Conservation (phyloP, 1,140 invertebrate genomes). For the Halotydeus destructor region DNA sequence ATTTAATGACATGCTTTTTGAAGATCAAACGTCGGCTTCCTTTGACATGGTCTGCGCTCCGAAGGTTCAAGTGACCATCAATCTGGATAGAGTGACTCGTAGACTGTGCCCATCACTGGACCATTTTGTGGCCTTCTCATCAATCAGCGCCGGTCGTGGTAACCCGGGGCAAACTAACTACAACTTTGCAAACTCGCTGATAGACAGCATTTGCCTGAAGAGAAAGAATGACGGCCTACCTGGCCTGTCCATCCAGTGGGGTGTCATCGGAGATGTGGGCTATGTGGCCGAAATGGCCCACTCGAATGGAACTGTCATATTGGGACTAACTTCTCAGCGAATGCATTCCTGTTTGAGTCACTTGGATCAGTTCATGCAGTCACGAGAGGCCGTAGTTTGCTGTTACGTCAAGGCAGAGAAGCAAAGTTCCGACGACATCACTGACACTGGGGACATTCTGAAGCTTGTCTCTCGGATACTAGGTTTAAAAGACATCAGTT, state of each 20-base stretch:
- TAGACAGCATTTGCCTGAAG: constrained; percentile 53
- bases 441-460: constrained; percentile 8
- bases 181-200: constrained; percentile 77
- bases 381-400: constrained; percentile 7
- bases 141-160: constrained; percentile 74
- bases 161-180: constrained; percentile 88
- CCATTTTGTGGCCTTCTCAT: constrained; percentile 87
- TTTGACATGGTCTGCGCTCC: constrained; percentile 41
- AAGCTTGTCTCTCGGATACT: constrained; percentile 22
- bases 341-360: constrained; percentile 64
- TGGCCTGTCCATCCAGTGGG: constrained; percentile 78
- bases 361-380: constrained; percentile 47
- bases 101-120: constrained; percentile 50
- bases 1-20: constrained; percentile 60
- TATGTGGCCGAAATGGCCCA: constrained; percentile 63
- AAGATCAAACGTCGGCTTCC: constrained; percentile 56
- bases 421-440: constrained; percentile 22
- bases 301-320: constrained; percentile 63
- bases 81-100: constrained; percentile 49
- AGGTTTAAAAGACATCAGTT: constrained; percentile 45
- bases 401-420: constrained; percentile 6
- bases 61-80: constrained; percentile 40
- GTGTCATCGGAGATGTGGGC: constrained; percentile 87
- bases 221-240: constrained; percentile 39
- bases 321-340: constrained; percentile 68